Evolutionary conservation across 1,140 invertebrate species (phyloP), one percentile per base, ranked within the genome.

Genomic region (Rhynchophorus ferrugineus): DNA sequence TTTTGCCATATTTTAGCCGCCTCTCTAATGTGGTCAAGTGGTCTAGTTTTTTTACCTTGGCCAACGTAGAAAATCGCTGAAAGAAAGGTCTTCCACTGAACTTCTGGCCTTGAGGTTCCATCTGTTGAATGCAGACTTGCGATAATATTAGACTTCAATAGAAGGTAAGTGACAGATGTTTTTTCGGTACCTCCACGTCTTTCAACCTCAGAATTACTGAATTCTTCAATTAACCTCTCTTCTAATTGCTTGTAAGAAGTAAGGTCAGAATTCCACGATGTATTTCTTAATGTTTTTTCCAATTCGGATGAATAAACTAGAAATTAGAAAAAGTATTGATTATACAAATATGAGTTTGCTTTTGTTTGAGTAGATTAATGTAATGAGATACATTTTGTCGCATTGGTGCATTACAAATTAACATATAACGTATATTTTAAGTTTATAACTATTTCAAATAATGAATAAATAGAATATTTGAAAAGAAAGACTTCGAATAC

Each of bases 21-120:
- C 69, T 95, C 89, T 66, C 91, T 88, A 3, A 98, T 75, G 73
- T 98, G 95, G 1, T 81, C 78, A 61, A 91, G 92, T 0, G 93
- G 91, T 16, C 94, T 74, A 0, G 84, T 80, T 21, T 83, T 76
- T 70, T 91, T 93, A 60, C 61, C 77, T 71, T 86, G 84, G 1
- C 86, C 85, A 22, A 89, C 71, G 69, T 85, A 81, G 78, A 84
- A 85, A 76, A 97, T 78, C 11, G 85, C 72, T 56, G 78, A 76
- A 59, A 94, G 57, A 63, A 85, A 84, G 44, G 76, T 76, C 46
- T 71, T 64, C 85, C 85, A 87, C 1, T 76, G 65, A 16, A 77
- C 70, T 38, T 74, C 64, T 29, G 74, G 56, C 24, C 73, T 68
- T n/a, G 83, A 58, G 9, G 61, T 65, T 3, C 71, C 63, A 9